Conservation (phyloP, 1,140 invertebrate species). For the Platyura marginata region DNA sequence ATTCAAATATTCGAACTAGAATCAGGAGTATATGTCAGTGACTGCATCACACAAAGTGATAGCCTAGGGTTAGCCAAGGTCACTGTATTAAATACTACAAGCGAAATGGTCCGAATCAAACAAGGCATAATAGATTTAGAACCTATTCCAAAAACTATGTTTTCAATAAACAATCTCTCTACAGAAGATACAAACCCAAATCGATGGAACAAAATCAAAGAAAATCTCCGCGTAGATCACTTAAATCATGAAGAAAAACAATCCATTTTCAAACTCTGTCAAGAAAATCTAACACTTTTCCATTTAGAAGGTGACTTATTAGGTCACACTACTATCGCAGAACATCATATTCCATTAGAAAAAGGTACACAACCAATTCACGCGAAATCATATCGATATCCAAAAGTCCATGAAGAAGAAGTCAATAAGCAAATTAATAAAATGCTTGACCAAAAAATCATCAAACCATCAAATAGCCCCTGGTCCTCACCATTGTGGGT, state of each 20-base stretch:
- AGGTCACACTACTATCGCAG: background rate
- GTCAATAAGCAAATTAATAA: slow-evolving; percentile 15
- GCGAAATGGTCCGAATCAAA: too few species aligned
- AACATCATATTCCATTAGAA: background rate
- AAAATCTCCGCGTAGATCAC: too few species aligned
- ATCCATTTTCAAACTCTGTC: background rate
- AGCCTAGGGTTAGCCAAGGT: too few species aligned
- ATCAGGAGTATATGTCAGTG: too few species aligned
- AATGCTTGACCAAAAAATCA: slow-evolving; percentile 14
- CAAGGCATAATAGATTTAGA: too few species aligned
- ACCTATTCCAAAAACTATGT: too few species aligned
- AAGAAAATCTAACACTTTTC: background rate
- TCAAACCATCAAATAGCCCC: slow-evolving; percentile 6
- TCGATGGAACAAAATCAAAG: too few species aligned
- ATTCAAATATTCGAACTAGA: too few species aligned
- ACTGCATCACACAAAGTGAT: too few species aligned
- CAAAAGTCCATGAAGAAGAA: slow-evolving; percentile 16
- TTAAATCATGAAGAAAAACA: background rate
- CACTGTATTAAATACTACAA: too few species aligned
- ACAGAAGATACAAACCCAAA: too few species aligned
- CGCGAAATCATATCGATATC: slow-evolving; percentile 16
- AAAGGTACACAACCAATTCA: slow-evolving; percentile 7
- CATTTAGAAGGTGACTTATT: background rate
- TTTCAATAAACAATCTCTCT: too few species aligned
- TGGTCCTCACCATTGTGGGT: slow-evolving; percentile 8